Conservation (phyloP, 2,888 invertebrate genomes). For the Ctena decussata region DNA sequence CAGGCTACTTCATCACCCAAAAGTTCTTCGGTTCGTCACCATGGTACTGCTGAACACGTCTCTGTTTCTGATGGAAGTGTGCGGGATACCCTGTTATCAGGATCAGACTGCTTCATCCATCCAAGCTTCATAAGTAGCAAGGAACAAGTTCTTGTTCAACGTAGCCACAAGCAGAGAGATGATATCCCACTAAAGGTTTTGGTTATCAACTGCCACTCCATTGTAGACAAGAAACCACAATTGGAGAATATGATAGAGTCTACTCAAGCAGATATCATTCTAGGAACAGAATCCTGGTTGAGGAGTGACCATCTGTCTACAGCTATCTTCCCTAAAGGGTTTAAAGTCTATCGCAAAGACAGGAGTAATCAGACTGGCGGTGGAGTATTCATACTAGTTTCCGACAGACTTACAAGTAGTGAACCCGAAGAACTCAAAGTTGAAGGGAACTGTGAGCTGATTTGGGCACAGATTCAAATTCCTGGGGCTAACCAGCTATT, state of each 20-base stretch:
- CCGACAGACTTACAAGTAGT: neutral
- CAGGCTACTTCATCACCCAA: conserved; percentile 5
- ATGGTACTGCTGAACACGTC: no score
- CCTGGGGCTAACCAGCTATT: no score
- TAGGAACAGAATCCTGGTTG: no score
- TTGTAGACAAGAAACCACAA: conserved; percentile 2
- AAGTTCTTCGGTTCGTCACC: no score
- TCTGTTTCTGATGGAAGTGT: neutral
- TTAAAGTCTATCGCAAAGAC: no score
- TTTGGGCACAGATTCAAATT: conserved; percentile 11
- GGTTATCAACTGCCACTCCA: conserved; percentile 24
- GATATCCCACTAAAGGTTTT: conserved; percentile 16
- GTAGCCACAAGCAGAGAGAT: neutral
- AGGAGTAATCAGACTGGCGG: no score
- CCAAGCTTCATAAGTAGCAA: no score
- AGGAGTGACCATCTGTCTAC: no score
- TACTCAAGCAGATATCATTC: conserved; percentile 9
- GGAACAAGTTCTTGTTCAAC: neutral
- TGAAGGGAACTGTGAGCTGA: no score
- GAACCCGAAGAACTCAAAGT: conserved; percentile 20
- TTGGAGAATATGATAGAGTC: conserved; percentile 15
- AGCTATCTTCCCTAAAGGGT: no score
- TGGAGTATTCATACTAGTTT: no score
- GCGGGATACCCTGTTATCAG: neutral
- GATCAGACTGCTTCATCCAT: neutral